Evolutionary conservation across 2,113 vertebrate species (phyloP), one percentile per base, ranked within the genome.

Genomic region (Odobenus rosmarus): DNA sequence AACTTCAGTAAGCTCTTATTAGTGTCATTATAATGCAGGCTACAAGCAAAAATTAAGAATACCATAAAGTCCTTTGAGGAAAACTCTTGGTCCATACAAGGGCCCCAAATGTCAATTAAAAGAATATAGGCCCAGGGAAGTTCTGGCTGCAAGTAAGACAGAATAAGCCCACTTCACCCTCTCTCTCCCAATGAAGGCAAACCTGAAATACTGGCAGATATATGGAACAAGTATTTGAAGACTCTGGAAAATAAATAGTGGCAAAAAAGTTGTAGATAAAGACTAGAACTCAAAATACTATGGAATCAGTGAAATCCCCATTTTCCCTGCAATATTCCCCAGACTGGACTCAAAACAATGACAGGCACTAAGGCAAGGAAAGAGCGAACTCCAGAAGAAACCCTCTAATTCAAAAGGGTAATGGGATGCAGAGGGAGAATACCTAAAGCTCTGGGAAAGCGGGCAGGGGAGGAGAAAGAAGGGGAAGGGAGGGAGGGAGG

Each of bases 231-330:
- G 28, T 74, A 51, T 49, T 19, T 64, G 61, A 87, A 95, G 57
- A 67, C 55, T 59, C 69, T 74, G 46, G 85, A 93, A 95, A 86
- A 51, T 36, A 84, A 49, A 86, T 3, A 72, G 36, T 74, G 94
- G 57, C 13, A 49, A 81, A 33, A 62, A 90, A 55, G 21, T 57
- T 84, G 4, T 28, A 39, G 55, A 74, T 24, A n/a, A 90, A 86
- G 72, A 81, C 55, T 55, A 95, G 80, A 93, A 64, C 64, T 86
- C 81, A 93, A 67, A 90, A 85, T 39, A 51, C 19, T 90, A 62
- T 12, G 33, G 61, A 61, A 71, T 4, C 51, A 86, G 26, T 79
- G 72, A 95, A 61, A 87, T 72, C 57, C 46, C 33, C 31, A 24
- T 69, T 94, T 77, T 51, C 62, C 39, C 69, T 55, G 42, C 49